Percentiles rank a stretch among this genome's conserved stretches.
These are phyloP conservation scores for Andricus quercusramuli DNA, from an alignment of 2,888 invertebrate genomes.

Conservation along the genomic window DNA sequence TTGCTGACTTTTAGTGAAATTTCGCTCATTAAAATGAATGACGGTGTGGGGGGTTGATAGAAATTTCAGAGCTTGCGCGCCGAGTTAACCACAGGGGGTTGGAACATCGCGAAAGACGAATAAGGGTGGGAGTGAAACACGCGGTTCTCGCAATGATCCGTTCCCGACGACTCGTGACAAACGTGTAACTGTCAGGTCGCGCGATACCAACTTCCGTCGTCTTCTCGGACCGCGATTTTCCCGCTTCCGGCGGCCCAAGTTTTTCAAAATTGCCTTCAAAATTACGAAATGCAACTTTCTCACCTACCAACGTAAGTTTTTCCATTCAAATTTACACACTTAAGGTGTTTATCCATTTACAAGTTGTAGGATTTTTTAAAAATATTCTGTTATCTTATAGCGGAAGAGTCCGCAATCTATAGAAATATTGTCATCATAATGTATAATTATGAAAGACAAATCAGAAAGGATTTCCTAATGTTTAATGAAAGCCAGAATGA, in stretches of 20 bases:
- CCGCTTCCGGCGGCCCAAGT: slow-evolving; percentile 10
- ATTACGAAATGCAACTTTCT: slow-evolving; percentile 46
- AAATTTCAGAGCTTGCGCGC: slow-evolving; percentile 37
- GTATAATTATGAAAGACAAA: no score
- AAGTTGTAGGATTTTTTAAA: no score
- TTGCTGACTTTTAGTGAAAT: neutral
- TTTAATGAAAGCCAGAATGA: no score
- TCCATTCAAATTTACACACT: neutral
- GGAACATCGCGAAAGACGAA: slow-evolving; percentile 36
- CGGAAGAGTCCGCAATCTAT: neutral
- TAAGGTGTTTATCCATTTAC: neutral
- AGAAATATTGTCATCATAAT: no score
- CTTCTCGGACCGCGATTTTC: slow-evolving; percentile 42
- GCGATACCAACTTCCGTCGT: slow-evolving; percentile 51
- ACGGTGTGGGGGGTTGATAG: slow-evolving; percentile 3
- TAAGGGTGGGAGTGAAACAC: slow-evolving; percentile 60
- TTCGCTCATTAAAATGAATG: slow-evolving; percentile 15
- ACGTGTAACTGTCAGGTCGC: slow-evolving; percentile 59
- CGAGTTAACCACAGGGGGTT: slow-evolving; percentile 33
- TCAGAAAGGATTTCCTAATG: no score
- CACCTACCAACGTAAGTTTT: slow-evolving; percentile 51
- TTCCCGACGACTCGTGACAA: slow-evolving; percentile 62
- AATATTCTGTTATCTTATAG: no score
- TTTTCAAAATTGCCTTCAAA: slow-evolving; percentile 10
- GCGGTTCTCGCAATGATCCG: slow-evolving; percentile 64